Conservation (phyloP, 2,888 invertebrate species). For the Epinotia demarniana region DNA sequence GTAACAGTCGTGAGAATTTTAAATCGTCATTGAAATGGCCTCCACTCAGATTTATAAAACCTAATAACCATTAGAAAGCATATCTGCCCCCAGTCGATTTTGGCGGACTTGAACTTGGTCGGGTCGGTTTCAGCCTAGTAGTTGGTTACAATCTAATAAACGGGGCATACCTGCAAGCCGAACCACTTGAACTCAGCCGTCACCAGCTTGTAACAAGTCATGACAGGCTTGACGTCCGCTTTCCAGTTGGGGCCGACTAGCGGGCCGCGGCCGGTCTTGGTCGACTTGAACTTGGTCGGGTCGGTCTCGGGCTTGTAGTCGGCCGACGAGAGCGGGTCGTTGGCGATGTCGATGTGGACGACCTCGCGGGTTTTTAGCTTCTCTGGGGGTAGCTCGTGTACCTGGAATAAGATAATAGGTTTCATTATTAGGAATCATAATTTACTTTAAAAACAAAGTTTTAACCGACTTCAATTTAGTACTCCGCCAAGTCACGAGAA, state of each 20-base stretch:
- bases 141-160: conserved; percentile 79
- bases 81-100: conserved; percentile 95
- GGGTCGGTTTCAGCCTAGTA: conserved; percentile 89
- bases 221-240: conserved; percentile 91
- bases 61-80: conserved; percentile 40
- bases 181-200: conserved; percentile 99
- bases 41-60: too few species aligned
- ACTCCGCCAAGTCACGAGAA: too few species aligned
- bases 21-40: too few species aligned
- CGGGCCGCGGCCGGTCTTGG: conserved; percentile 97
- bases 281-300: conserved; percentile 91
- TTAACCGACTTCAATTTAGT: too few species aligned
- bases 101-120: conserved; percentile 93
- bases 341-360: conserved; percentile 97
- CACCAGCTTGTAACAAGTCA: conserved; percentile 99
- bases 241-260: conserved; percentile 92
- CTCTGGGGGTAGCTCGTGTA: conserved; percentile 95
- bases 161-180: conserved; percentile 88
- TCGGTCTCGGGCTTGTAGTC: conserved; percentile 93
- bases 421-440: too few species aligned
- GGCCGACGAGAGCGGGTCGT: conserved; percentile 90
- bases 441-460: too few species aligned
- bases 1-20: too few species aligned
- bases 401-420: conserved; percentile 83
- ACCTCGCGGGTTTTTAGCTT: conserved; percentile 95